phyloP scores from a whole-genome alignment of 2,888 invertebrate genomes.

The Cremastobaeus sp. region DNA sequence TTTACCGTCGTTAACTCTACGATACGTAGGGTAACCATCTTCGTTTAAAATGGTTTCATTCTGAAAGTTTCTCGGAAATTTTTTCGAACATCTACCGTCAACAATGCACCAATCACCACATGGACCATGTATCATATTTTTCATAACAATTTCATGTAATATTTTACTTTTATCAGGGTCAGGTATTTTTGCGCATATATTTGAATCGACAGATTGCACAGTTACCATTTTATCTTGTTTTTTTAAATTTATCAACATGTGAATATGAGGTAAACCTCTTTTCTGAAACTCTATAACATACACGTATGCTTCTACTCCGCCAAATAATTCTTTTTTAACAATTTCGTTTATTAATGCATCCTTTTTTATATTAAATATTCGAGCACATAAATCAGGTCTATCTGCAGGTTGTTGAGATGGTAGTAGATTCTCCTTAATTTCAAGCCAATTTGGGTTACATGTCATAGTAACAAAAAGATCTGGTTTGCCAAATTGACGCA shows the following conservation, averaged over 20 bases:
- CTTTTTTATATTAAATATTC: conserved; percentile 11
- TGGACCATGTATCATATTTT: no score
- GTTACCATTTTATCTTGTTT: no score
- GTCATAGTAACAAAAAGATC: no score
- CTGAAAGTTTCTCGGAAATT: conserved; percentile 66
- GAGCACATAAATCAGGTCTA: no score
- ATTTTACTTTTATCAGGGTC: conserved; percentile 52
- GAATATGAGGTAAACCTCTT: conserved; percentile 42
- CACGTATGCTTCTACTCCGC: no score
- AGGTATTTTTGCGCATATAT: conserved; percentile 71
- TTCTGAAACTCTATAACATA: no score
- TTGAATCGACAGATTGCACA: no score
- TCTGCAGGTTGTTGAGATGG: no score
- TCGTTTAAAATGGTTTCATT: conserved; percentile 60
- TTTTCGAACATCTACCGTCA: conserved; percentile 67
- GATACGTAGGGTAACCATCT: conserved; percentile 66
- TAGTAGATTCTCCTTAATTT: no score
- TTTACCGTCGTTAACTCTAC: conserved; percentile 59
- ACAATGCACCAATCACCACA: no score
- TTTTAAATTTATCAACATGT: conserved; percentile 34
- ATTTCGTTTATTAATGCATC: conserved; percentile 45
- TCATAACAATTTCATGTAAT: conserved; percentile 69
- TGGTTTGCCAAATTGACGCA: no score
- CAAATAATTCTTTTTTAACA: conserved; percentile 39
- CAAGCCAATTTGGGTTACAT: no score